phyloP scores from a whole-genome alignment of 30 jellyfish, hydroid and myxozoan species.

The Pelagia noctiluca region DNA sequence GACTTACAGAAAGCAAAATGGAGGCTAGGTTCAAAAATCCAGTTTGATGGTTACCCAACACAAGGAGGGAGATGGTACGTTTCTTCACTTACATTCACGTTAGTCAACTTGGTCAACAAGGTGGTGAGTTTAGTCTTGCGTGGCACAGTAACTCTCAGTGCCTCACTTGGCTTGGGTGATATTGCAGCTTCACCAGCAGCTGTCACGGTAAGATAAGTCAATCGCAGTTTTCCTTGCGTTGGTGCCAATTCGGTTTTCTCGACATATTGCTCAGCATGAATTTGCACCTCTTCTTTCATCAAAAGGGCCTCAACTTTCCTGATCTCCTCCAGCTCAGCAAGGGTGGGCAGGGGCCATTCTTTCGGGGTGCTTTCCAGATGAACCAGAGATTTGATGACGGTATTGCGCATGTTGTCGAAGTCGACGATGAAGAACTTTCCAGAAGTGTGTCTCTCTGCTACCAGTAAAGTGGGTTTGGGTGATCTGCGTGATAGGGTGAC shows the following conservation, averaged over 20 bases:
- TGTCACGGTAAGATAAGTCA: slow-evolving; percentile 48
- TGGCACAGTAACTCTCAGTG: slow-evolving; percentile 28
- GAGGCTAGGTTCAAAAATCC: not conserved
- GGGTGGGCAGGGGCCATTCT: slow-evolving; percentile 51
- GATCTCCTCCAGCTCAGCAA: slow-evolving; percentile 39
- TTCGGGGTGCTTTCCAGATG: slow-evolving; percentile 37
- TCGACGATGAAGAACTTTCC: slow-evolving; percentile 60
- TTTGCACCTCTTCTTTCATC: slow-evolving; percentile 54
- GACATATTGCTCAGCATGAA: slow-evolving; percentile 49
- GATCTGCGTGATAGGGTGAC: slow-evolving; percentile 70
- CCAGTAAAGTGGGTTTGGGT: slow-evolving; percentile 33
- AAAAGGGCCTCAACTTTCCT: slow-evolving; percentile 30
- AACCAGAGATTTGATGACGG: slow-evolving; percentile 58
- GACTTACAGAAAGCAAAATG: no score
- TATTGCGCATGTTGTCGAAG: slow-evolving; percentile 34
- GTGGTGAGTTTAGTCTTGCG: slow-evolving; percentile 44
- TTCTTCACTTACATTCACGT: slow-evolving; percentile 44
- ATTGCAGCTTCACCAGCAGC: slow-evolving; percentile 23
- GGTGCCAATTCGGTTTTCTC: slow-evolving; percentile 59
- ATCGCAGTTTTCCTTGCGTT: slow-evolving; percentile 28
- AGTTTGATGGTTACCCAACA: not conserved
- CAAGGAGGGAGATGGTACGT: not conserved
- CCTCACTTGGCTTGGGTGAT: slow-evolving; percentile 31
- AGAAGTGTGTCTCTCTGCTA: no score
- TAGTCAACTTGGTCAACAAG: slow-evolving; percentile 36